These are phyloP conservation scores for Fregata magnificens DNA, from an alignment of 2,113 vertebrate genomes.

Conservation along the genomic window DNA sequence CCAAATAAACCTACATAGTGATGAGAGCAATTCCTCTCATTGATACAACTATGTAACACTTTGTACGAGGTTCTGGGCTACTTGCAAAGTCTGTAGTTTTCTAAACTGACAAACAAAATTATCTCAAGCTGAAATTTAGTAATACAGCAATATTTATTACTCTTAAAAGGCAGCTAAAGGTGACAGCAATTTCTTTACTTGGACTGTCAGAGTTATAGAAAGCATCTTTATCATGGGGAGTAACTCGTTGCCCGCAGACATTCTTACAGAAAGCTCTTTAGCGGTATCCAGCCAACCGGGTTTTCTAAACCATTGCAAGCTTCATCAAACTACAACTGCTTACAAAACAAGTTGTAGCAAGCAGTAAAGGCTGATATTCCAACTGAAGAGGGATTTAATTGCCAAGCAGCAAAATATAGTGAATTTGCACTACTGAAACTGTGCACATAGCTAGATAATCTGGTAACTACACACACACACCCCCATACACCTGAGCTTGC, in stretches of 20 bases:
- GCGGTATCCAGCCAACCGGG: conserved; percentile 59
- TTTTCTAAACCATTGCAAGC: conserved; percentile 72
- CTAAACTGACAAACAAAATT: neutral
- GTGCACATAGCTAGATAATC: neutral
- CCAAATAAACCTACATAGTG: neutral
- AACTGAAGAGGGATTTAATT: conserved; percentile 70
- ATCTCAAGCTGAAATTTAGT: neutral
- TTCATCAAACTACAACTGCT: conserved; percentile 81
- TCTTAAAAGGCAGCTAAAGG: conserved; percentile 72
- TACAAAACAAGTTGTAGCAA: conserved; percentile 76
- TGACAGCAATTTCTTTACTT: conserved; percentile 71
- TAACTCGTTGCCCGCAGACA: conserved; percentile 66
- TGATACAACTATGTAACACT: neutral
- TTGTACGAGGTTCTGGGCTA: neutral
- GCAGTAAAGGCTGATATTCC: conserved; percentile 52
- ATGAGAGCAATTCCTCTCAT: neutral
- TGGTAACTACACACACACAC: neutral
- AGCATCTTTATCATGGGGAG: neutral
- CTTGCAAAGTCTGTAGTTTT: neutral
- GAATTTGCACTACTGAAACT: conserved; percentile 27
- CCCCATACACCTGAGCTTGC: neutral
- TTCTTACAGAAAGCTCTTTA: conserved; percentile 72
- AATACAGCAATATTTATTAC: neutral
- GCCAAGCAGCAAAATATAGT: conserved; percentile 52
- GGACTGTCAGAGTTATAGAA: neutral